These are phyloP conservation scores for Dendronephthya gigantea DNA, from an alignment of 64 coral and sea anemone species.

Conservation along the genomic window DNA sequence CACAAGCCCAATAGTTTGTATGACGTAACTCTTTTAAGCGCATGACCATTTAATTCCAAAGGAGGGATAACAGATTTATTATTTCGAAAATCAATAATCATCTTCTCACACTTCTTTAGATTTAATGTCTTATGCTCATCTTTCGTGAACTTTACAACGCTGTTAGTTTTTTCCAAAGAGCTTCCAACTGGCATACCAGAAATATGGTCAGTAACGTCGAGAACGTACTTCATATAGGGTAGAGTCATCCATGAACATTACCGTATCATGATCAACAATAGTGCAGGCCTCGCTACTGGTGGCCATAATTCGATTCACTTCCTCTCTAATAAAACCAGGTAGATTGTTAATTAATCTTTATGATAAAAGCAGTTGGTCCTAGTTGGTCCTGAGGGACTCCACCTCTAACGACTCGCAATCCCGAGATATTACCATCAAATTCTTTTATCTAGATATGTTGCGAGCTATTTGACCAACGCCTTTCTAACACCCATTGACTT, in stretches of 20 bases:
- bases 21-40: neutral
- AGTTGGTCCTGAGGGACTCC: neutral
- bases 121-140: constrained; percentile 9
- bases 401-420: neutral
- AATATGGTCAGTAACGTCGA: neutral
- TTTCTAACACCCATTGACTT: neutral
- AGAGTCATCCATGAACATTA: constrained; percentile 4
- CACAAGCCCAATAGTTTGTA: neutral
- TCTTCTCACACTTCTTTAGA: neutral
- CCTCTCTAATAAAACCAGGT: neutral
- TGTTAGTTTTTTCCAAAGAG: neutral
- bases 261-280: neutral
- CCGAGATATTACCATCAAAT: neutral
- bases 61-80: constrained; percentile 3
- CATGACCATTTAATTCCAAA: neutral
- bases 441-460: neutral
- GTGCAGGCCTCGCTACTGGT: neutral
- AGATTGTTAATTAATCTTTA: neutral
- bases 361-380: neutral
- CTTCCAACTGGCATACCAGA: neutral
- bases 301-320: neutral
- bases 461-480: neutral
- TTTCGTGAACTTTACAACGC: neutral
- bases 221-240: constrained; percentile 3
- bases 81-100: neutral